phyloP scores from a whole-genome alignment of 2,797 vertebrate species.

The Parauchenoglanis ngamensis region DNA sequence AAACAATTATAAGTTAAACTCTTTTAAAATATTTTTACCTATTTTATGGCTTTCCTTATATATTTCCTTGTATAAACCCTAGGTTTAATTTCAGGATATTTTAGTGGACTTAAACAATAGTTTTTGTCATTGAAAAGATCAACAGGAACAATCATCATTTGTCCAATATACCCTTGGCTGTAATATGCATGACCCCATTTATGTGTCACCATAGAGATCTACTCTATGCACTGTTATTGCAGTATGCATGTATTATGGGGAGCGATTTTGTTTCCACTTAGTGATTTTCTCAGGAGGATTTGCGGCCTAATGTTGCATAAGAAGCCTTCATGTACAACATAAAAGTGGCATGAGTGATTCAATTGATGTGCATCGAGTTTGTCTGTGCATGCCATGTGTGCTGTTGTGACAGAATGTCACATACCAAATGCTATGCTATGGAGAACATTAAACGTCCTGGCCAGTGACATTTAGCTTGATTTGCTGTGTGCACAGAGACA shows the following conservation, averaged over 20 bases:
- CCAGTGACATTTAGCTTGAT: conserved; percentile 4
- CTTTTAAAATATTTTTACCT: not conserved
- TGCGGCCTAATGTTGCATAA: conserved; percentile 8
- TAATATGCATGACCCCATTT: not conserved
- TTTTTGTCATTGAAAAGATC: not conserved
- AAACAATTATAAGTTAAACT: not conserved
- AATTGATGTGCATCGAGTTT: not conserved
- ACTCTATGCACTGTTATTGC: not conserved
- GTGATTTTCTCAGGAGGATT: conserved; percentile 31
- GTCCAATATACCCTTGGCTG: not conserved
- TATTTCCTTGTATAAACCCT: not conserved
- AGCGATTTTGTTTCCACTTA: conserved; percentile 7
- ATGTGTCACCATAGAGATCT: not conserved
- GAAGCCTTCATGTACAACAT: conserved; percentile 29
- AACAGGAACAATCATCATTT: not conserved
- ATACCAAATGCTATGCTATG: not conserved
- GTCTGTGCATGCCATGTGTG: not conserved
- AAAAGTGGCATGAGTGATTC: conserved; percentile 30
- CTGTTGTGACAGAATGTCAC: not conserved
- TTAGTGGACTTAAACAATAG: conserved; percentile 79
- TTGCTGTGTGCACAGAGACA: conserved; percentile 27
- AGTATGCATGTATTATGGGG: not conserved
- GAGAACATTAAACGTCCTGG: conserved; percentile 20
- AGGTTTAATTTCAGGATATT: conserved; percentile 80
- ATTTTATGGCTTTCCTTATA: not conserved